Evolutionary conservation across 2,113 vertebrate species (phyloP).

Genomic region (Anhinga anhinga): DNA sequence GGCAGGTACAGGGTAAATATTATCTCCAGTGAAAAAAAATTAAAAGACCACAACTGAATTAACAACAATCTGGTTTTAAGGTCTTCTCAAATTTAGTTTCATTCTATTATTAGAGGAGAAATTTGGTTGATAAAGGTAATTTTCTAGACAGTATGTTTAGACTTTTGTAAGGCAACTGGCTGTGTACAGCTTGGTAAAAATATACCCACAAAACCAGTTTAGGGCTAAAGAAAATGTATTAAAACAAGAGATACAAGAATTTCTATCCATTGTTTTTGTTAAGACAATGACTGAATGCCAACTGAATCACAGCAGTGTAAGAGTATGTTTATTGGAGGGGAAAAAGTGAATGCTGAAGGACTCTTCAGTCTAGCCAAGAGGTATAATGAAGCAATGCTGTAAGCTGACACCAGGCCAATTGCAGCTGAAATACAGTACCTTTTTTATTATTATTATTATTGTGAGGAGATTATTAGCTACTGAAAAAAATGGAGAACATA

Average conservation of each 20-base stretch:
- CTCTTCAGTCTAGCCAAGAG: neutral
- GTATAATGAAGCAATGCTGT: neutral
- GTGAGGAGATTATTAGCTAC: neutral
- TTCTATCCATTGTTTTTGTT: neutral
- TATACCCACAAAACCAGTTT: neutral
- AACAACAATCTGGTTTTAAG: neutral
- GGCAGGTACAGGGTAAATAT: neutral
- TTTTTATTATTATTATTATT: neutral
- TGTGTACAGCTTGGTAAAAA: neutral
- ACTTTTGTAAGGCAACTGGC: neutral
- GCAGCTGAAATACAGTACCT: neutral
- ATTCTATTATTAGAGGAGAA: neutral
- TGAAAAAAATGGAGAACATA: neutral
- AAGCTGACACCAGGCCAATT: neutral
- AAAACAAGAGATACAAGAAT: neutral
- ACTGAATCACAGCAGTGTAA: neutral
- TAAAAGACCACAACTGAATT: neutral
- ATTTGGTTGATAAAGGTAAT: neutral
- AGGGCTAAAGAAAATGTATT: neutral
- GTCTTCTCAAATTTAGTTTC: neutral
- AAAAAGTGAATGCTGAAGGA: neutral
- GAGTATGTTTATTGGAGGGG: neutral
- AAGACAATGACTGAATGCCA: neutral
- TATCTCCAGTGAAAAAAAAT: neutral
- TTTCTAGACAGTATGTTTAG: neutral